Evolutionary conservation across 2,113 vertebrate genomes (phyloP).

Genomic region (Ciconia maguari): DNA sequence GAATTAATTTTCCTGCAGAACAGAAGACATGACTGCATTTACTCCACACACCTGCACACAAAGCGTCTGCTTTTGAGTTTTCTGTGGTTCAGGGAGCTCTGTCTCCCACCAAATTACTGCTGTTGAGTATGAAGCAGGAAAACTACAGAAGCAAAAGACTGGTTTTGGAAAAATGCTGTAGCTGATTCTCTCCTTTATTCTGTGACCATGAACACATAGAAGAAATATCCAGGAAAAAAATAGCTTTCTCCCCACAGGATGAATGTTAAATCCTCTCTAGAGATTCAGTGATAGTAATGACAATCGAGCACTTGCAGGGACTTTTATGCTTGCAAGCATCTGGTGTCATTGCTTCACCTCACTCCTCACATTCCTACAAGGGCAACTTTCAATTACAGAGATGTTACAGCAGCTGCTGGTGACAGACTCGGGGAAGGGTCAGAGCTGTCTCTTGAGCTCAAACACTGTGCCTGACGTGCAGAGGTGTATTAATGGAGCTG

Average conservation of each 20-base stretch:
- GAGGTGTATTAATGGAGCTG: background rate
- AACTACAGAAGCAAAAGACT: background rate
- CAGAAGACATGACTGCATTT: background rate
- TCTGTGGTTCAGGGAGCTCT: background rate
- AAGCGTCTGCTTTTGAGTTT: background rate
- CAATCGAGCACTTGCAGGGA: background rate
- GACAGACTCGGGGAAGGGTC: conserved; percentile 1
- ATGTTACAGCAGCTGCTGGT: background rate
- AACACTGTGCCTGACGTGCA: background rate
- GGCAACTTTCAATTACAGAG: conserved; percentile 25
- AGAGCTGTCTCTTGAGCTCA: background rate
- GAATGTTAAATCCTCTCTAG: conserved; percentile 1
- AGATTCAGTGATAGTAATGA: background rate
- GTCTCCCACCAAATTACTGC: background rate
- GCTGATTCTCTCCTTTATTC: background rate
- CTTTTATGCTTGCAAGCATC: background rate
- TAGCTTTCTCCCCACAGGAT: background rate
- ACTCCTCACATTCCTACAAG: background rate
- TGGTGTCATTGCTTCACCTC: background rate
- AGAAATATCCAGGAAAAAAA: background rate
- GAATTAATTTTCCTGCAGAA: background rate
- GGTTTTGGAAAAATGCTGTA: background rate
- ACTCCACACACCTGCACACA: background rate
- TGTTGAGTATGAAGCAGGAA: background rate
- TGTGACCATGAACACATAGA: background rate